Evolutionary conservation across 2,113 vertebrate species (phyloP).

Genomic region (Alectura lathami): DNA sequence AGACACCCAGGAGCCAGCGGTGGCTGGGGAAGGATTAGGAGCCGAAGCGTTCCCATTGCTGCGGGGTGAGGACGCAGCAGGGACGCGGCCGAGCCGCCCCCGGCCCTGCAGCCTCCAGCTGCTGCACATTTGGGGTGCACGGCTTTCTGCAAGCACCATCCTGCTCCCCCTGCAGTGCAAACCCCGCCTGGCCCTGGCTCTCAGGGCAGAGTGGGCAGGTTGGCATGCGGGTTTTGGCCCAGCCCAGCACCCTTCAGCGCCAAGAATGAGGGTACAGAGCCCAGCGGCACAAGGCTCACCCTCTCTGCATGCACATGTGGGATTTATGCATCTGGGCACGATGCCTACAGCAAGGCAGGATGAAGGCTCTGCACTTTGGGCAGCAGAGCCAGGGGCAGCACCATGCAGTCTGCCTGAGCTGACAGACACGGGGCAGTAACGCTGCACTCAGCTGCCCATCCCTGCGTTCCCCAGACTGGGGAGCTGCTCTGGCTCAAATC

Average conservation of each 20-base stretch:
- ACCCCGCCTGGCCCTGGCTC: neutral
- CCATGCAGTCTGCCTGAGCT: neutral
- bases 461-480: neutral
- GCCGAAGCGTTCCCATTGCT: neutral
- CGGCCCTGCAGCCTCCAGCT: neutral
- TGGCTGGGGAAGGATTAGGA: slow-evolving; percentile 34
- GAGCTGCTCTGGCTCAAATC: neutral
- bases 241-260: neutral
- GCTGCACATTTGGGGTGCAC: neutral
- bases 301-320: accelerated
- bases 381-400: neutral
- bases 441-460: neutral
- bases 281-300: neutral
- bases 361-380: neutral
- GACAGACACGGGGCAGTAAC: accelerated
- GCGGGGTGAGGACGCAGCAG: neutral
- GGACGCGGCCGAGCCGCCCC: neutral
- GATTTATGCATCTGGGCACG: neutral
- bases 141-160: accelerated
- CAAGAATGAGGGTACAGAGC: neutral
- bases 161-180: neutral
- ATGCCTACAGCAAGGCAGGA: neutral
- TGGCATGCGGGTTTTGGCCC: neutral
- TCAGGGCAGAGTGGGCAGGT: neutral
- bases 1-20: slow-evolving; percentile 62